Conservation (phyloP, 2,888 invertebrate species). For the Acleris sparsana region DNA sequence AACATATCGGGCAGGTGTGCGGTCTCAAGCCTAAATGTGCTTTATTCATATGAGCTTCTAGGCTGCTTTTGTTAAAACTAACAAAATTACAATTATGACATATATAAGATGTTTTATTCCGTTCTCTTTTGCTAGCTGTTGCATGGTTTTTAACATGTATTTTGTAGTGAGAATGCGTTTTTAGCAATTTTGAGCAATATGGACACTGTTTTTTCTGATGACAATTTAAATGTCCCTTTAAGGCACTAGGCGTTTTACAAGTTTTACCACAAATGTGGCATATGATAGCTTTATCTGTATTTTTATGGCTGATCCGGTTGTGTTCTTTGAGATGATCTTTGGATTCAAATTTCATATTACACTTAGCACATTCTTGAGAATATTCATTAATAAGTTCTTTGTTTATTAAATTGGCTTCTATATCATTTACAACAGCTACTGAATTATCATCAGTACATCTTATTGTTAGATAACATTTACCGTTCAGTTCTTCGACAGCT, state of each 20-base stretch:
- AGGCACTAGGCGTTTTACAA: constrained; percentile 43
- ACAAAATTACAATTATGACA: constrained; percentile 56
- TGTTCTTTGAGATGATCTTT: constrained; percentile 42
- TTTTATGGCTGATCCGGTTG: constrained; percentile 38
- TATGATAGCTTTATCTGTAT: constrained; percentile 43
- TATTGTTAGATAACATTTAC: constrained; percentile 36
- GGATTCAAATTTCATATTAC: constrained; percentile 44
- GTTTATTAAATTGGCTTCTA: not conserved
- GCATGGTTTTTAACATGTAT: constrained; percentile 50
- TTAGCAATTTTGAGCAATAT: constrained; percentile 54
- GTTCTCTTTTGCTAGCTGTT: constrained; percentile 41
- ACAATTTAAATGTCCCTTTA: constrained; percentile 49
- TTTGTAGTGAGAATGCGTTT: constrained; percentile 53
- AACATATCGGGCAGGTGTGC: constrained; percentile 54
- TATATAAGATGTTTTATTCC: constrained; percentile 42
- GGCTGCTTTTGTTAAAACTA: constrained; percentile 52
- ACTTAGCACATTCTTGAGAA: constrained; percentile 33
- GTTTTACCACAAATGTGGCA: constrained; percentile 54
- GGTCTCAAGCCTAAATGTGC: constrained; percentile 56
- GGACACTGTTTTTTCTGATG: constrained; percentile 53
- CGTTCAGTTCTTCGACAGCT: constrained; percentile 27
- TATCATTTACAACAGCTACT: constrained; percentile 26
- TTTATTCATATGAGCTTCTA: constrained; percentile 63
- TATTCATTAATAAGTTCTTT: not conserved
- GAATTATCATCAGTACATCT: constrained; percentile 12